phyloP scores from a whole-genome alignment of 92 coral and sea anemone species.

The Umimayanthus chanpuru region DNA sequence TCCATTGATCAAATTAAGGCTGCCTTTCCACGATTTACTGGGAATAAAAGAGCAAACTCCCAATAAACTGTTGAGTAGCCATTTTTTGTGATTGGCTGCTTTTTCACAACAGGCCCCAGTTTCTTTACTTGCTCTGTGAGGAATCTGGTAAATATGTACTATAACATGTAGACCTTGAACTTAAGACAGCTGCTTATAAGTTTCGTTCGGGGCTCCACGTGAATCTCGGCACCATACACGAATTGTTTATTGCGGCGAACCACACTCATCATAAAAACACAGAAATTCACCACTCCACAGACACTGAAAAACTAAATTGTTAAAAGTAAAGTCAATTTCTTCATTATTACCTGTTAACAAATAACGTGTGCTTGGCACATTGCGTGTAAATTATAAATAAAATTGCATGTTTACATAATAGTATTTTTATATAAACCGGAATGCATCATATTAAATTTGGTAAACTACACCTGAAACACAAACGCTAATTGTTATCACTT shows the following conservation, averaged over 20 bases:
- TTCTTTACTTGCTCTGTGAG: not conserved
- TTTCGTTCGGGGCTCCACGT: no score
- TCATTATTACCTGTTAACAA: not conserved
- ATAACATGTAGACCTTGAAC: not conserved
- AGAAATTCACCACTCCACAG: not conserved
- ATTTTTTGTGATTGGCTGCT: not conserved
- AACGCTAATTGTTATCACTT: no score
- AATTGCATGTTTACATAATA: not conserved
- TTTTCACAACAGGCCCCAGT: not conserved
- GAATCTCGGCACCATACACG: not conserved
- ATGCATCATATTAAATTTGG: not conserved
- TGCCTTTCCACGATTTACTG: no score
- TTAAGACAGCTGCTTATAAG: not conserved
- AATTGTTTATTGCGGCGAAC: not conserved
- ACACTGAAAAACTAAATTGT: not conserved
- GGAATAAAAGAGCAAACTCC: not conserved
- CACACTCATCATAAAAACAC: not conserved
- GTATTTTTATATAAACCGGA: not conserved
- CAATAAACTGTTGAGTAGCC: no score
- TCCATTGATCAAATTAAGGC: not conserved
- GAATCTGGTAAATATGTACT: no score
- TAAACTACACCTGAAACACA: no score
- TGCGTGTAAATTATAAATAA: not conserved
- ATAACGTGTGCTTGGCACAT: not conserved
- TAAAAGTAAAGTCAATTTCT: not conserved